Percentiles rank a stretch among this genome's conserved stretches.
These are phyloP conservation scores for Endomychus coccineus DNA, from an alignment of 2,888 invertebrate species.

Conservation along the genomic window DNA sequence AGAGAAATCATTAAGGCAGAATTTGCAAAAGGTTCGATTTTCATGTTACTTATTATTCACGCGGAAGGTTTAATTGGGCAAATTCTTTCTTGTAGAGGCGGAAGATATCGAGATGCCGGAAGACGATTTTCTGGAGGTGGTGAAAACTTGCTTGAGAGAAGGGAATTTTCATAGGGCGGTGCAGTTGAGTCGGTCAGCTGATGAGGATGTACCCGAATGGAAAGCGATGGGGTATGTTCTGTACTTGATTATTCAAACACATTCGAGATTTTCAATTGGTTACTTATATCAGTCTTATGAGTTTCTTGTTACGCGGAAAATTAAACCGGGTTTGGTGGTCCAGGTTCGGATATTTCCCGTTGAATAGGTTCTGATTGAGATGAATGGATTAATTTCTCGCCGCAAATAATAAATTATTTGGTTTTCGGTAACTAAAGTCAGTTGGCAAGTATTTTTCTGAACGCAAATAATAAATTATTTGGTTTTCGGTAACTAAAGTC, in stretches of 20 bases:
- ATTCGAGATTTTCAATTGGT: too few relatives aligned
- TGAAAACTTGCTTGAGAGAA: conserved; percentile 4
- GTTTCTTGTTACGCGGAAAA: too few relatives aligned
- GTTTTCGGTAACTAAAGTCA: too few relatives aligned
- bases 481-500: too few relatives aligned
- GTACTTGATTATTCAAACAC: not conserved
- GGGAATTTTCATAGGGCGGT: conserved; percentile 8
- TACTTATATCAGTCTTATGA: too few relatives aligned
- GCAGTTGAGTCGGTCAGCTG: conserved; percentile 8
- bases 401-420: too few relatives aligned
- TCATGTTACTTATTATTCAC: not conserved
- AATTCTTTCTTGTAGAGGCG: not conserved
- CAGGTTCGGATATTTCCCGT: too few relatives aligned
- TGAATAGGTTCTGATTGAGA: too few relatives aligned
- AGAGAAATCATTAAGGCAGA: conserved; percentile 47
- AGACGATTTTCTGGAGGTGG: conserved; percentile 4
- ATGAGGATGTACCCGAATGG: conserved; percentile 6
- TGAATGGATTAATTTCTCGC: too few relatives aligned
- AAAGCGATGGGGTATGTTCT: conserved; percentile 6
- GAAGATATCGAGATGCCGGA: conserved; percentile 4
- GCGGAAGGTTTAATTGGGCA: not conserved
- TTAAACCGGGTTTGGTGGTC: too few relatives aligned
- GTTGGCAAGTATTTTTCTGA: too few relatives aligned
- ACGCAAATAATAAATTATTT: too few relatives aligned
- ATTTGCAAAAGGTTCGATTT: conserved; percentile 35